Evolutionary conservation across 1,140 invertebrate genomes (phyloP), one percentile per base, ranked within the genome.

Genomic region (Bombus confusus): DNA sequence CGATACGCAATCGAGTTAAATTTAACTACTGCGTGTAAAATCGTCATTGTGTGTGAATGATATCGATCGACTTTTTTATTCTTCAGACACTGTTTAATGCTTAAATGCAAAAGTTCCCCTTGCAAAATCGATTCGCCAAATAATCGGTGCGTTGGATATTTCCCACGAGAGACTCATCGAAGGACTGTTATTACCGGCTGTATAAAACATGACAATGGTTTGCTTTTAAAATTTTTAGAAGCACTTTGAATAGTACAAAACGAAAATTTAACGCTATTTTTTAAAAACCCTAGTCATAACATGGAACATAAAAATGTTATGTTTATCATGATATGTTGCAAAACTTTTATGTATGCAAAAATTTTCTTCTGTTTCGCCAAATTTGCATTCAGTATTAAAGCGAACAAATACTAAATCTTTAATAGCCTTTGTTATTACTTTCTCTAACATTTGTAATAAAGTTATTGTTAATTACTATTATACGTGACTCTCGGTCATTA

Each of bases 31-130:
- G 25, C 25, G 66, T 72, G n/a, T 39, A 47, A 83, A 79, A 84
- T 69, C 34, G 13, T 10, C 13, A 47, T 68, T 69, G n/a, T 52
- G 15, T 15, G 57, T 62, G 25, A 18, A 10, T 31, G 39, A 47
- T 84, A 84, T 84, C 22, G 83, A 84, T 84, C 83, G 83, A 71
- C 75, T 62, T 72, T 84, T 84, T 71, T 12, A 84, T 79, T 59
- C 68, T 72, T 84, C 66, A 57, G 37, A 37, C 39, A n/a, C 31
- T 84, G 66, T 84, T 72, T 43, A 57, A 69, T 83, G 41, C 43
- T 83, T 68, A 83, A 83, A 83, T 77, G 37, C 37, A 83, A 77
- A 83, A 77, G 81, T 83, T 83, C 43, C 64, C 74, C 73, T 69
- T 52, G 28, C 81, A 52, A 83, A 68, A 83, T 83, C 59, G 43